phyloP scores from a whole-genome alignment of 2,888 invertebrate genomes.

The Octodonta nipae region DNA sequence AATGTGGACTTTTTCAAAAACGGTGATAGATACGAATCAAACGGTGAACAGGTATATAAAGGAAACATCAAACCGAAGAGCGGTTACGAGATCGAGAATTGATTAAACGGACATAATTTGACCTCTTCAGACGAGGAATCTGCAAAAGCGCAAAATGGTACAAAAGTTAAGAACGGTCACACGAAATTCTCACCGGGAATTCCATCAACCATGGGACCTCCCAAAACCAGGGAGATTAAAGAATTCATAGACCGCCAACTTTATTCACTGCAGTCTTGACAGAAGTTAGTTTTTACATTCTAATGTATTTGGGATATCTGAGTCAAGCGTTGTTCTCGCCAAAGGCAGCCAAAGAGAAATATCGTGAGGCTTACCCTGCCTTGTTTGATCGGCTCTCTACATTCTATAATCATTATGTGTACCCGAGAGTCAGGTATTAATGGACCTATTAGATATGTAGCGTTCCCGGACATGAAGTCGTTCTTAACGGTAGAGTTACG shows the following conservation, averaged over 20 bases:
- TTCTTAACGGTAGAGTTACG: constrained; percentile 71
- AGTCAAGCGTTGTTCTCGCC: constrained; percentile 78
- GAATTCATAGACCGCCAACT: constrained; percentile 69
- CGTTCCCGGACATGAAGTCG: constrained; percentile 78
- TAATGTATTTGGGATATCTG: constrained; percentile 86
- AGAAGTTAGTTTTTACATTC: constrained; percentile 76
- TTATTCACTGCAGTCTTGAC: constrained; percentile 72
- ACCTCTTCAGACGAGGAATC: too few species aligned
- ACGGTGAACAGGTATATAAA: too few species aligned
- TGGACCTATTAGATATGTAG: constrained; percentile 92
- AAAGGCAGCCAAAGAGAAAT: constrained; percentile 65
- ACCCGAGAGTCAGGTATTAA: constrained; percentile 83
- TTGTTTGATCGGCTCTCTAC: constrained; percentile 73
- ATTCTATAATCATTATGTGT: constrained; percentile 85
- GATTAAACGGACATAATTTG: too few species aligned
- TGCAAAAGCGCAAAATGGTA: too few species aligned
- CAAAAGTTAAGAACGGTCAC: too few species aligned
- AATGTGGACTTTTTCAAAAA: too few species aligned
- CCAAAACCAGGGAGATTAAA: constrained; percentile 21
- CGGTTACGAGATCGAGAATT: too few species aligned
- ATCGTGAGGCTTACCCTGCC: constrained; percentile 69
- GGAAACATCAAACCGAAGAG: too few species aligned
- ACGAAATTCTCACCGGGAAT: too few species aligned
- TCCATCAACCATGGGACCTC: too few species aligned
- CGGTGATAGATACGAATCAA: too few species aligned